These are phyloP conservation scores for Drosophila neocordata DNA, from an alignment of 1,140 invertebrate species.

Conservation along the genomic window DNA sequence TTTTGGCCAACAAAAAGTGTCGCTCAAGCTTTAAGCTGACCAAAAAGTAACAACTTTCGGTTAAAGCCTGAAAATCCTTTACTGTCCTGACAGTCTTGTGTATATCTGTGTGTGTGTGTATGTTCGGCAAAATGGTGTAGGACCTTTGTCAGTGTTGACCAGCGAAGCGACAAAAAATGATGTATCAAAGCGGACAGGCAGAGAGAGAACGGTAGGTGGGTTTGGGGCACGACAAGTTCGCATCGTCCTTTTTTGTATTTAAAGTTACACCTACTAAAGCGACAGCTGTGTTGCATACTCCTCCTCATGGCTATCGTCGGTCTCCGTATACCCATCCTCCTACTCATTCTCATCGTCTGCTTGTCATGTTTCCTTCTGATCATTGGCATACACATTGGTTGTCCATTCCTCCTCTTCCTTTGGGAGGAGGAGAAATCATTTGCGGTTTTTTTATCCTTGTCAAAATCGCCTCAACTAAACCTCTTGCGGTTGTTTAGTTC, in stretches of 20 bases:
- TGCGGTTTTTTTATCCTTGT: constrained; percentile 17
- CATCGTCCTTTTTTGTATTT: constrained; percentile 58
- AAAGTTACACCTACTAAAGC: constrained; percentile 67
- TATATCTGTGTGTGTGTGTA: neutral
- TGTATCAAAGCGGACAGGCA: constrained; percentile 55
- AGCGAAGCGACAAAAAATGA: constrained; percentile 72
- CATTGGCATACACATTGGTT: constrained; percentile 23
- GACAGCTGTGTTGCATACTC: constrained; percentile 43
- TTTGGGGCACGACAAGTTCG: constrained; percentile 12
- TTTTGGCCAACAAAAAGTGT: constrained; percentile 41
- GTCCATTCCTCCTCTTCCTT: constrained; percentile 1
- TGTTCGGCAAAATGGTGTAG: constrained; percentile 12
- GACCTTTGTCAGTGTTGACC: constrained; percentile 66
- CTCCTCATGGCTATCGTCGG: neutral
- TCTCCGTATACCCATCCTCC: neutral
- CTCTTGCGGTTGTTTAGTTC: constrained; percentile 13
- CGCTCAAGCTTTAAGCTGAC: constrained; percentile 49
- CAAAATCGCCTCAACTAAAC: constrained; percentile 10
- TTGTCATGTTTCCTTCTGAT: constrained; percentile 44
- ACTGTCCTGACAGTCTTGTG: constrained; percentile 49
- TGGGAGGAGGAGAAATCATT: constrained; percentile 19
- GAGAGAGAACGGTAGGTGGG: constrained; percentile 22
- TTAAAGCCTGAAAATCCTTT: constrained; percentile 71
- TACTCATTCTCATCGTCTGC: constrained; percentile 9
- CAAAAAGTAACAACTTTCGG: constrained; percentile 43